Evolutionary conservation across 2,113 vertebrate species (phyloP), one percentile per base, ranked within the genome.

Genomic region (Spea multiplicata): DNA sequence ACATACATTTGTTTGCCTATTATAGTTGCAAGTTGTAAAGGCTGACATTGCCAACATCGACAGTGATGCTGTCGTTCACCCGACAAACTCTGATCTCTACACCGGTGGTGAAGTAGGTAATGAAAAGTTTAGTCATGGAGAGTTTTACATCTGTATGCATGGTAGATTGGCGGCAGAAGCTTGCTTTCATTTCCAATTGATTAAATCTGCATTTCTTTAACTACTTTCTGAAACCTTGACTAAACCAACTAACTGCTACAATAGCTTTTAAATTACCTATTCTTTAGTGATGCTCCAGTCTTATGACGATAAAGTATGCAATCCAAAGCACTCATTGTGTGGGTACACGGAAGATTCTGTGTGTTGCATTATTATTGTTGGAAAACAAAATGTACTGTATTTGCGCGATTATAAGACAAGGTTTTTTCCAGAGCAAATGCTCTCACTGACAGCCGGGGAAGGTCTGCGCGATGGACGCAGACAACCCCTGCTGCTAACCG

Each of bases 21-120:
- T 91, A 93, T 98, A 99, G 97, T 97, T 99, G 93, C 96, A 99
- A 97, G 97, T 99, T 96, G 96, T 99, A 91, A 95, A 96, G 93
- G 97, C 97, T 93, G 96, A 99, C 94, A 97, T 99, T 96, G 95
- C 96, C 95, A 91, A 91, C 86, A 95, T 99, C 92, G 95, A 96
- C 92, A 98, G 97, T 92, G 97, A 99, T 88, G 97, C 95, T 94
- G 94, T 99, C 90, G 90, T 99, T 95, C 97, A 99, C 93, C 97
- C 97, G 91, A 99, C 97, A 95, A 98, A 94, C 95, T 95, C 94
- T 94, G 94, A 96, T 93, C 87, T 98, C 94, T 95, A 96, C 95
- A 91, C 88, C 92, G 97, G 96, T 95, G 97, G 97, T 93, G 95
- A 99, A 97, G 97, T 99, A 98, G 97, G 97, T 99, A 99, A 99